Base-by-base conservation (phyloP, 2,797 vertebrate species). In the Gymnocypris eckloni region DNA sequence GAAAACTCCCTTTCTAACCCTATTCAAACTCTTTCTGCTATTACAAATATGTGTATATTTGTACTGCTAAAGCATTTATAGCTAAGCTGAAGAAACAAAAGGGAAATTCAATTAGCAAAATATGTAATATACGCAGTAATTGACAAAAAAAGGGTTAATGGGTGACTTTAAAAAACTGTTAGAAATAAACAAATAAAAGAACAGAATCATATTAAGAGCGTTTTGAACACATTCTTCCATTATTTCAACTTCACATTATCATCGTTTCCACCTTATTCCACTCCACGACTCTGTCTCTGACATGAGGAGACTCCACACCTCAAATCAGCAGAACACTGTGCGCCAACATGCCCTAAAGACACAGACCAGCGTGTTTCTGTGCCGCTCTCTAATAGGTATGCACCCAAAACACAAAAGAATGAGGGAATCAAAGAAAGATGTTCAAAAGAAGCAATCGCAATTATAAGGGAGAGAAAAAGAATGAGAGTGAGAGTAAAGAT, bases 311-410 rank as follows among this genome's bases (percentile, higher is more conserved):
- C 78, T 67, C 66, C 43, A 33, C 59, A 80, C 66, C 66, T n/a
- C 28, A 67, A 70, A 80, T 48, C 11, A 66, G 59, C 16, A 66
- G 61, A 80, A 67, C 41, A 66, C 61, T 80, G 6, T 79, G 78
- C 50, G 78, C 61, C 61, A 84, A 84, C 73, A 69, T 78, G 73
- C 61, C 73, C 73, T 56, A 52, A 41, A 52, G 37, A 54, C 48
- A 67, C 61, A 52, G 82, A 56, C 2, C 4, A 20, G 20, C 1
- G 20, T 22, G 11, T 73, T 25, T 75, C 28, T 33, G 28, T 50
- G 71, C 33, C 2, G 13, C 54, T 48, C 28, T 72, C 18, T 64
- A 50, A 83, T 48, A 64, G 59, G n/a, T 6, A 39, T 2, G 10
- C 59, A 67, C 20, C 3, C 33, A 61, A 50, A 61, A 33, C 10